A percentile compares a stretch with the other conserved stretches of the same genome.
Evolutionary conservation across 2,888 invertebrate species (phyloP).

Genomic region (Periphyllus acericola): DNA sequence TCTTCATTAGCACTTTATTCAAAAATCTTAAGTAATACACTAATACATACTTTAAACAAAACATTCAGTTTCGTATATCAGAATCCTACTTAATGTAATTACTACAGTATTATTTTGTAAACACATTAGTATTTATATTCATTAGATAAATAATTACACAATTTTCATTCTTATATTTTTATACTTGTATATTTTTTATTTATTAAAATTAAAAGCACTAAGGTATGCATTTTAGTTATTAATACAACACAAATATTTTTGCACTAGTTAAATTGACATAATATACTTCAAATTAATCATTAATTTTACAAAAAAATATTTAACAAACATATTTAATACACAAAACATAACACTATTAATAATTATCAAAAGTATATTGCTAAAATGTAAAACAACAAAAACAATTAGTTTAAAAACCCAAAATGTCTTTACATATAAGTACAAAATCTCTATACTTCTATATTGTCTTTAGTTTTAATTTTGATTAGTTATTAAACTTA

Average conservation of each 20-base stretch:
- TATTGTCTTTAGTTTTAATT: background rate
- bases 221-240: background rate
- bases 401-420: background rate
- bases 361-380: background rate
- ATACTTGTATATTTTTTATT: background rate
- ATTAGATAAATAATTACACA: background rate
- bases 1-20: background rate
- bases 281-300: constrained; percentile 12
- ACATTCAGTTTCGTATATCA: background rate
- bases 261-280: background rate
- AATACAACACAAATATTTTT: background rate
- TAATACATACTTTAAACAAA: background rate
- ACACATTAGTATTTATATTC: background rate
- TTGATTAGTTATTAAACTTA: constrained; percentile 17
- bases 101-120: background rate
- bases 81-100: background rate
- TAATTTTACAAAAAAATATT: background rate
- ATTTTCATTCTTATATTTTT: background rate
- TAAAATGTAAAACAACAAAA: background rate
- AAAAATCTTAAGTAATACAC: background rate
- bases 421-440: background rate
- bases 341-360: background rate
- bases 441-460: background rate
- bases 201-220: background rate
- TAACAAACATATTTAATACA: constrained; percentile 17